A percentile compares a stretch with the other conserved stretches of the same genome.
These are phyloP conservation scores for Arnoldichthys spilopterus DNA, from an alignment of 2,797 vertebrate genomes.

Conservation along the genomic window DNA sequence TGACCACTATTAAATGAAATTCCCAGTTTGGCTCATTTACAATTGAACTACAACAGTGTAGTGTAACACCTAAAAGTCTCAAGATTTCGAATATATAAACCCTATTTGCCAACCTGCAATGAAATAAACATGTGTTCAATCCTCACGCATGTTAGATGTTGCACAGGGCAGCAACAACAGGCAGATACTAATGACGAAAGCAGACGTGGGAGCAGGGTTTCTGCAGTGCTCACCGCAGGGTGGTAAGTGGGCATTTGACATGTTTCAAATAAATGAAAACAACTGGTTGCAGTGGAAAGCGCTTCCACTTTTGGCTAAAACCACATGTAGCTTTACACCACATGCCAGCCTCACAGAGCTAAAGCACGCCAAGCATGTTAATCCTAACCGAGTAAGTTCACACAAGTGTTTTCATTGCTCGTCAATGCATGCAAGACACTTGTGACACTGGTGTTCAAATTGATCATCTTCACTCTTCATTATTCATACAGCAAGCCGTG, in stretches of 20 bases:
- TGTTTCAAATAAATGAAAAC: slow-evolving; percentile 46
- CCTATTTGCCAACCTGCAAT: neutral
- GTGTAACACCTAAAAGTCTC: neutral
- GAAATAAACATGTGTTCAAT: slow-evolving; percentile 5
- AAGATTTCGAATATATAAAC: neutral
- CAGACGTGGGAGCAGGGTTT: slow-evolving; percentile 13
- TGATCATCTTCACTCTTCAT: slow-evolving; percentile 1
- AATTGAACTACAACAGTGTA: neutral
- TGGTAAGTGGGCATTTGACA: slow-evolving; percentile 36
- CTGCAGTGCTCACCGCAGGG: slow-evolving; percentile 26
- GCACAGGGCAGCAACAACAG: neutral
- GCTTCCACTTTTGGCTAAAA: slow-evolving; percentile 39
- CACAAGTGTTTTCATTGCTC: slow-evolving; percentile 24
- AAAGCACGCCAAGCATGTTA: slow-evolving; percentile 37
- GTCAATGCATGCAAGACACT: slow-evolving; percentile 15
- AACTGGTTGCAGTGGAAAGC: slow-evolving; percentile 39
- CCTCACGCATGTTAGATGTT: neutral
- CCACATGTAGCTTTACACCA: slow-evolving; percentile 43
- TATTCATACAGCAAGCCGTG: neutral
- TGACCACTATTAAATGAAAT: no score
- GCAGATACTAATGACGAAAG: slow-evolving; percentile 24
- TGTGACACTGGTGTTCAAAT: neutral
- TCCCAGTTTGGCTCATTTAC: no score
- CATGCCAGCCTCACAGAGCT: slow-evolving; percentile 32
- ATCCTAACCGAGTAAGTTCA: slow-evolving; percentile 14